These are phyloP conservation scores for Dermatemys mawii DNA, from an alignment of 2,113 vertebrate genomes.

Conservation along the genomic window DNA sequence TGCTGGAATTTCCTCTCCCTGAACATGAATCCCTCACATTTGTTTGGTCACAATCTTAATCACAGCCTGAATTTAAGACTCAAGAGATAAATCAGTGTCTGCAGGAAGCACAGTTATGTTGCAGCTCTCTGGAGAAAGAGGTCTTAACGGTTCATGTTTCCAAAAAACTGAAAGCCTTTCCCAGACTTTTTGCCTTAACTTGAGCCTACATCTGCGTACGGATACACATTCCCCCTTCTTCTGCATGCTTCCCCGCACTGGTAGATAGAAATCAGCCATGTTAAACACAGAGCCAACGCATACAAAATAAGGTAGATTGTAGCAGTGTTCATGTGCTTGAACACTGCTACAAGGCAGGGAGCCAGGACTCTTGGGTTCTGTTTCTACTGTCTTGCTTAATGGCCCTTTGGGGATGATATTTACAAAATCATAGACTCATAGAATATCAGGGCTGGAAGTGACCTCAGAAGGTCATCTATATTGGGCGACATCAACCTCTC, in stretches of 20 bases:
- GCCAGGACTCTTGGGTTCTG: neutral
- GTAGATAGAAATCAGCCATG: neutral
- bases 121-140: neutral
- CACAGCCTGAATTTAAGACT: neutral
- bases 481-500: neutral
- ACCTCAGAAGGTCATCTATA: too few relatives aligned
- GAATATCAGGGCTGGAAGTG: too few relatives aligned
- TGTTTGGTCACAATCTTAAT: neutral
- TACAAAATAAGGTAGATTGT: neutral
- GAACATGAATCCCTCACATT: neutral
- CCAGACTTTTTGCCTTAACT: neutral
- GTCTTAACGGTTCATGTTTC: neutral
- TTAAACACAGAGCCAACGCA: neutral
- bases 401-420: neutral
- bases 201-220: neutral
- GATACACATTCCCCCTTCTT: neutral
- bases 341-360: neutral
- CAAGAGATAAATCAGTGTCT: neutral
- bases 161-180: neutral
- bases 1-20: neutral
- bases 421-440: too few relatives aligned
- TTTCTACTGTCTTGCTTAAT: conserved; percentile 17
- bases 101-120: neutral
- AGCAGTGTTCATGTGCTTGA: neutral
- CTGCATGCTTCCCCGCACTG: neutral